These are phyloP conservation scores for Bombus cullumanus DNA, from an alignment of 1,140 invertebrate species.

Conservation along the genomic window DNA sequence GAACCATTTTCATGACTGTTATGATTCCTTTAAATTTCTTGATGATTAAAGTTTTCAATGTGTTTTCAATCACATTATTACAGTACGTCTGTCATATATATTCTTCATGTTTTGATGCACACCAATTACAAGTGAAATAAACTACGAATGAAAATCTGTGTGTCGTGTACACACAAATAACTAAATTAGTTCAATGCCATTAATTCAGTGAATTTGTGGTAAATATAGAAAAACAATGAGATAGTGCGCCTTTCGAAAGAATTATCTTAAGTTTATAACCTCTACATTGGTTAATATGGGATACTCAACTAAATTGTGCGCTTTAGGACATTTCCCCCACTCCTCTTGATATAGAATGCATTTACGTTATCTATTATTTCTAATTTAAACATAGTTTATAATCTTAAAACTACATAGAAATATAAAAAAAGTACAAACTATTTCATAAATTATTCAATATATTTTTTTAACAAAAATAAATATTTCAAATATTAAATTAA, in stretches of 20 bases:
- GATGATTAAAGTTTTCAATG: neutral
- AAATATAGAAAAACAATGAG: constrained; percentile 21
- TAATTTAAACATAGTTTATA: neutral
- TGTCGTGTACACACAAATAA: neutral
- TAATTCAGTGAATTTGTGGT: neutral
- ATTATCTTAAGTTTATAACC: constrained; percentile 32
- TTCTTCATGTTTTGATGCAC: constrained; percentile 32
- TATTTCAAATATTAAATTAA: neutral
- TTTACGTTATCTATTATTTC: neutral
- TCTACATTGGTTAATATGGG: constrained; percentile 6
- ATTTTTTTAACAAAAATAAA: neutral
- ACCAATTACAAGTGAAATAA: neutral
- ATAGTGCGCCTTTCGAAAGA: neutral
- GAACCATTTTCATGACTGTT: constrained; percentile 10
- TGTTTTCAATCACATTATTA: constrained; percentile 8
- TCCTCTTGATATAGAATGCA: neutral
- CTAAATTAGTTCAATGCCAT: constrained; percentile 1
- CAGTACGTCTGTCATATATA: constrained; percentile 19
- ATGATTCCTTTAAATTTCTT: neutral
- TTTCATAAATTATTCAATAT: neutral
- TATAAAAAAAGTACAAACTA: neutral
- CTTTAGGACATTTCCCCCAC: constrained; percentile 10
- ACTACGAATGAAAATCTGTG: neutral
- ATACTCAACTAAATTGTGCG: constrained; percentile 19
- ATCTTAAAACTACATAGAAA: neutral